phyloP scores from a whole-genome alignment of 2,113 vertebrate genomes.

The Prochilodus magdalenae region DNA sequence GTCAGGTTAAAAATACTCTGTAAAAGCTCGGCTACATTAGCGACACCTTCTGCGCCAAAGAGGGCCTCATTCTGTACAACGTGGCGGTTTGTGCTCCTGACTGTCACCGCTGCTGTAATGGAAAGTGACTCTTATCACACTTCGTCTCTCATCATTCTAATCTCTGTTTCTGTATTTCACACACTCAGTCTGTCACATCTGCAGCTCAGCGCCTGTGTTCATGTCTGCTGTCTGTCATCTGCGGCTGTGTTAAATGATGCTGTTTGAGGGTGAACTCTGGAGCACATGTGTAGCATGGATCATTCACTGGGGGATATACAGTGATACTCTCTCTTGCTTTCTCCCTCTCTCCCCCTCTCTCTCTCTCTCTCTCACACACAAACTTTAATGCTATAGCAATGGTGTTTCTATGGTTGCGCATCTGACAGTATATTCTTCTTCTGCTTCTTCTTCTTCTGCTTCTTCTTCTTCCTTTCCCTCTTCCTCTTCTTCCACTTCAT shows the following conservation, averaged over 20 bases:
- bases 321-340: neutral
- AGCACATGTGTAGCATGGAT: neutral
- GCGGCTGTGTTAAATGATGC: neutral
- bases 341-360: neutral
- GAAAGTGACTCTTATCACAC: neutral
- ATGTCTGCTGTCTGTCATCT: neutral
- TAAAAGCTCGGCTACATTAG: neutral
- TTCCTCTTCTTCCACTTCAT: too few species aligned
- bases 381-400: neutral
- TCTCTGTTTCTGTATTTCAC: neutral
- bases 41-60: neutral
- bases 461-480: too few species aligned
- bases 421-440: too few species aligned
- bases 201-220: neutral
- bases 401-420: too few species aligned
- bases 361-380: slow-evolving; percentile 8
- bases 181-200: too few species aligned
- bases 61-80: neutral
- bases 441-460: too few species aligned
- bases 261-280: neutral
- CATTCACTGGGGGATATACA: neutral
- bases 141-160: neutral
- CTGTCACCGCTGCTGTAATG: neutral
- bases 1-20: slow-evolving; percentile 8
- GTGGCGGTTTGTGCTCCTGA: neutral